Evolutionary conservation across 1,140 invertebrate species (phyloP).

Genomic region (Heliconius melpomene): DNA sequence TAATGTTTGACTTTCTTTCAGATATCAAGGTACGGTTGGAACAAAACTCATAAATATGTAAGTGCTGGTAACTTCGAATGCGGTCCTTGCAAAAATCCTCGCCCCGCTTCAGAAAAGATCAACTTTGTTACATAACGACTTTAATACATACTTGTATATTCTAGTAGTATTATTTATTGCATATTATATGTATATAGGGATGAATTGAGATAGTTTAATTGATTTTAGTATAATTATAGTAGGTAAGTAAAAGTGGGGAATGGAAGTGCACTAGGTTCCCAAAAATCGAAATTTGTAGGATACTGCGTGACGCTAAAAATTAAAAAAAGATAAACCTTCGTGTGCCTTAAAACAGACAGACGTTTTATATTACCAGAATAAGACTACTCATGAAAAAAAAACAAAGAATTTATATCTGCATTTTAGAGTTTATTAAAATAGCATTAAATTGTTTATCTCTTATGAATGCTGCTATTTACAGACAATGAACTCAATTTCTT

Average conservation of each 20-base stretch:
- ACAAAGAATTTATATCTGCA: background rate
- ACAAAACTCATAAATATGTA: constrained; percentile 79
- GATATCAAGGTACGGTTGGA: constrained; percentile 60
- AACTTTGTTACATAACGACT: constrained; percentile 59
- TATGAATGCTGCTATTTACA: constrained; percentile 11
- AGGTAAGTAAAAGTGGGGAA: background rate
- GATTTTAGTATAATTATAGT: background rate
- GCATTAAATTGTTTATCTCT: background rate
- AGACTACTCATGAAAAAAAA: background rate
- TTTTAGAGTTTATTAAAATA: background rate
- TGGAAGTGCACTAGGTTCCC: too few relatives aligned
- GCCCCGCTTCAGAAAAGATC: constrained; percentile 60
- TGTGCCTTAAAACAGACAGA: background rate
- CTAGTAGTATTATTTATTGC: background rate
- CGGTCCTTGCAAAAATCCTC: constrained; percentile 65
- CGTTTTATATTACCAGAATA: background rate
- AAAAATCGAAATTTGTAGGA: too few relatives aligned
- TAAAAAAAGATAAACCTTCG: background rate
- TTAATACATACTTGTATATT: constrained; percentile 2
- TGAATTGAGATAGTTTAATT: background rate
- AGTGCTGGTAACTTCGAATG: constrained; percentile 59
- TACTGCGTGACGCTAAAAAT: too few relatives aligned
- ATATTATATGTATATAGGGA: background rate
- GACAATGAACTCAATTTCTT: constrained; percentile 4
- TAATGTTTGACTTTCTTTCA: constrained; percentile 78